Evolutionary conservation across 2,113 vertebrate species (phyloP).

Genomic region (Megalops atlanticus): DNA sequence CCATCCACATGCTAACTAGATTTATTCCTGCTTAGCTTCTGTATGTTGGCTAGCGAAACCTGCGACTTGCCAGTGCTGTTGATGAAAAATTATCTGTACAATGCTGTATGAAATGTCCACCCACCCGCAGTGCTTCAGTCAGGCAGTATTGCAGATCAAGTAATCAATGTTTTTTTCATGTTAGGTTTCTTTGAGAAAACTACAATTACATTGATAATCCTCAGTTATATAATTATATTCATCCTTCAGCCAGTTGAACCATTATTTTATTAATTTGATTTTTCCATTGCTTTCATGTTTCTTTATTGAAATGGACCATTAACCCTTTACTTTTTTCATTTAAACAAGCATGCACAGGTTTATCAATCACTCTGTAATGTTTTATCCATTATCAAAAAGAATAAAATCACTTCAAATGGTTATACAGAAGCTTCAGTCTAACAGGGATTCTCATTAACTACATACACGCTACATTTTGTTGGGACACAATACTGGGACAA

Average conservation of each 20-base stretch:
- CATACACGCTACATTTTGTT: no score
- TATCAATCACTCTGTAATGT: no score
- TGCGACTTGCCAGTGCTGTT: background rate
- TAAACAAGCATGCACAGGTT: no score
- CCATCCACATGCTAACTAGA: background rate
- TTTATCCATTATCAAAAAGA: background rate
- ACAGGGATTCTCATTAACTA: no score
- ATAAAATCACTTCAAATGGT: background rate
- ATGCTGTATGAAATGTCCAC: background rate
- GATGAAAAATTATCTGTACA: background rate
- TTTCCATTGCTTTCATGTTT: no score
- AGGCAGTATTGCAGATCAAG: background rate
- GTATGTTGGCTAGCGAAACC: background rate
- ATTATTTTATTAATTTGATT: no score
- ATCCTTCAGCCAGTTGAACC: background rate
- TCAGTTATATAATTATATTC: background rate
- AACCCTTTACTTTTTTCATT: no score
- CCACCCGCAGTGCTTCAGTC: background rate
- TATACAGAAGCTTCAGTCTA: no score
- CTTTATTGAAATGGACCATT: no score
- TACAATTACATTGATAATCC: background rate
- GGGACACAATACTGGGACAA: no score
- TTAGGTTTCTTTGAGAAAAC: no score
- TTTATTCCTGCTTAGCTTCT: background rate
- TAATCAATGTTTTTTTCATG: no score